Conservation (phyloP, 2,888 invertebrate genomes). For the Pseudococcus viburni region DNA sequence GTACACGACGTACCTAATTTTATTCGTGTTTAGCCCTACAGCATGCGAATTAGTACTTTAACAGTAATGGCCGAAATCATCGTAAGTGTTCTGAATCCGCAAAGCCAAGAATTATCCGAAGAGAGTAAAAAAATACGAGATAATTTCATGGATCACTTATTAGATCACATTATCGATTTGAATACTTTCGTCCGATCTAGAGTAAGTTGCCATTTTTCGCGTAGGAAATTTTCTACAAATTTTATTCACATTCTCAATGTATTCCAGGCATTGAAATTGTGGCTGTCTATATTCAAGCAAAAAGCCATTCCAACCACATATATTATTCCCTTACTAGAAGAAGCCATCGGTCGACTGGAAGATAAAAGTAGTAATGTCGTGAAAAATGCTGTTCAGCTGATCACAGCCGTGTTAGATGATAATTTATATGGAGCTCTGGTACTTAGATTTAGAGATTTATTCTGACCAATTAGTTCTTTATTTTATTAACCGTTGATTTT, state of each 20-base stretch:
- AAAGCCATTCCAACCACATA: constrained; percentile 83
- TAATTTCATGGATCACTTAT: constrained; percentile 83
- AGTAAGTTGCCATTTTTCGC: constrained; percentile 71
- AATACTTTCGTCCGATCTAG: constrained; percentile 90
- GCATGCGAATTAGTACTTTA: constrained; percentile 84
- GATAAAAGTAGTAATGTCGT: constrained; percentile 90
- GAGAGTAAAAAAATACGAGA: constrained; percentile 81
- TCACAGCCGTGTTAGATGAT: constrained; percentile 81
- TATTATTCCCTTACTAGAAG: constrained; percentile 79
- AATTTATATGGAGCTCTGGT: constrained; percentile 90
- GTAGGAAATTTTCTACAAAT: neutral
- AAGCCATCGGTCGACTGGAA: constrained; percentile 80
- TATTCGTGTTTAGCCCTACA: constrained; percentile 73
- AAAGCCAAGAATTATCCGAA: constrained; percentile 78
- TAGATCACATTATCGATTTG: constrained; percentile 87
- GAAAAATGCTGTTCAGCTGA: constrained; percentile 85
- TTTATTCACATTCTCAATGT: neutral
- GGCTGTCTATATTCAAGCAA: constrained; percentile 84
- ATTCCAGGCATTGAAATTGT: constrained; percentile 80
- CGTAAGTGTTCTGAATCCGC: constrained; percentile 75
- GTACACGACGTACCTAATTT: constrained; percentile 47
- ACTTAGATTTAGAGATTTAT: neutral
- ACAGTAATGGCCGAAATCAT: constrained; percentile 86
- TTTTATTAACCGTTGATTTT: too few species aligned
- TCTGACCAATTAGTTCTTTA: too few species aligned